These are phyloP conservation scores for Anableps anableps DNA, from an alignment of 2,797 vertebrate species.

Conservation along the genomic window DNA sequence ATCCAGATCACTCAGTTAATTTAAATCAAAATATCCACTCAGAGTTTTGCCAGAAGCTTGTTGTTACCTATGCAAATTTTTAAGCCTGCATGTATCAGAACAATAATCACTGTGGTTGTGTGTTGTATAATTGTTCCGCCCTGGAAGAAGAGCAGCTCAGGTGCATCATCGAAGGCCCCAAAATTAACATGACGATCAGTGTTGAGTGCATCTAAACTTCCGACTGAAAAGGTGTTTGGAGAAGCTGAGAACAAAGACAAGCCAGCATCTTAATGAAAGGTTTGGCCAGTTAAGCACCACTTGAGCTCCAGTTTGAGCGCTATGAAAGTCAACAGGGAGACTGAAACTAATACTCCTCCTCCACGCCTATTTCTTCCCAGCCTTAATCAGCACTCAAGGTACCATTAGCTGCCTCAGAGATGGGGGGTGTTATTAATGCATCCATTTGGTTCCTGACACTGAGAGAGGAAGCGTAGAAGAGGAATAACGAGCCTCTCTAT, in stretches of 20 bases:
- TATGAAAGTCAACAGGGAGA: conserved; percentile 2
- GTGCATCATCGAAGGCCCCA: background rate
- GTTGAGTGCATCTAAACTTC: background rate
- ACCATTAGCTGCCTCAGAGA: conserved; percentile 66
- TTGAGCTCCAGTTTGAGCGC: background rate
- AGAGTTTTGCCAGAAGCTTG: no score
- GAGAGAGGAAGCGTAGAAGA: conserved; percentile 71
- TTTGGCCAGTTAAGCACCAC: conserved; percentile 7
- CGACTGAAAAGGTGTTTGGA: background rate
- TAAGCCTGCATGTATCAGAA: background rate
- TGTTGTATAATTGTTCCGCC: background rate
- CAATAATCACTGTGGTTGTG: background rate
- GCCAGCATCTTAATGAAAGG: background rate
- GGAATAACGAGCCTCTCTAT: conserved; percentile 58
- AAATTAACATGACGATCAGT: background rate
- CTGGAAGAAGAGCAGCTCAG: background rate
- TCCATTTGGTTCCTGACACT: conserved; percentile 69
- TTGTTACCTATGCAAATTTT: no score
- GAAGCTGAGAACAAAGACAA: background rate
- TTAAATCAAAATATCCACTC: no score
- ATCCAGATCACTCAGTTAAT: no score
- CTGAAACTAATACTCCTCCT: conserved; percentile 46
- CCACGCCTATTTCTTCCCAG: conserved; percentile 38
- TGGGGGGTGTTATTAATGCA: conserved; percentile 69
- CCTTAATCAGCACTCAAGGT: conserved; percentile 73